These are phyloP conservation scores for Planococcus citri DNA, from an alignment of 1,140 invertebrate species.

Conservation along the genomic window DNA sequence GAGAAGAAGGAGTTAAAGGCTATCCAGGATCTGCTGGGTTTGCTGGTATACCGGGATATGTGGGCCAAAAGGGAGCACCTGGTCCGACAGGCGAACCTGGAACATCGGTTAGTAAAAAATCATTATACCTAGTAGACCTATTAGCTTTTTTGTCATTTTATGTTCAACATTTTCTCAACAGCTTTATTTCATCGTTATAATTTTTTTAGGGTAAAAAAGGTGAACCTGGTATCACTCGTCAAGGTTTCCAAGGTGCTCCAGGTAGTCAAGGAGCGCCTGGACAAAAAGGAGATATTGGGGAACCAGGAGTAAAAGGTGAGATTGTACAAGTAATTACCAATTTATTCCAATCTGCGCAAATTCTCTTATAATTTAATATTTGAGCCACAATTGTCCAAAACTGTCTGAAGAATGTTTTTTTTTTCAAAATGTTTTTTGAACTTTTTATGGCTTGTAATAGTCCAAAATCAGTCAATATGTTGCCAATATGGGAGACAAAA, in stretches of 20 bases:
- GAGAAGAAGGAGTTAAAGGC: constrained; percentile 29
- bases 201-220: no score
- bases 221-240: no score
- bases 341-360: no score
- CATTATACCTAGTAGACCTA: not conserved
- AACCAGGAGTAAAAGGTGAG: constrained; percentile 28
- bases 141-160: no score
- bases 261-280: not conserved
- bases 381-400: no score
- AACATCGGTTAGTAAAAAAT: constrained; percentile 19
- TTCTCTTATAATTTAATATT: not conserved
- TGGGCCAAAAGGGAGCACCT: constrained; percentile 23
- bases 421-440: no score
- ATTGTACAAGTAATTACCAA: constrained; percentile 27
- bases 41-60: not conserved
- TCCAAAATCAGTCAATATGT: not conserved
- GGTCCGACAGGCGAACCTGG: constrained; percentile 5
- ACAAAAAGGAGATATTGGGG: constrained; percentile 30
- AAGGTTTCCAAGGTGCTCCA: no score
- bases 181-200: no score
- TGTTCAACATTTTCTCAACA: no score
- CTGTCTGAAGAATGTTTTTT: no score
- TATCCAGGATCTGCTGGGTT: constrained; percentile 15
- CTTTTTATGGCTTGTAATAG: no score
- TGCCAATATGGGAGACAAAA: no score